Evolutionary conservation across 2,797 vertebrate genomes (phyloP), one percentile per base, ranked within the genome.

Genomic region (Eidolon dupreanum): DNA sequence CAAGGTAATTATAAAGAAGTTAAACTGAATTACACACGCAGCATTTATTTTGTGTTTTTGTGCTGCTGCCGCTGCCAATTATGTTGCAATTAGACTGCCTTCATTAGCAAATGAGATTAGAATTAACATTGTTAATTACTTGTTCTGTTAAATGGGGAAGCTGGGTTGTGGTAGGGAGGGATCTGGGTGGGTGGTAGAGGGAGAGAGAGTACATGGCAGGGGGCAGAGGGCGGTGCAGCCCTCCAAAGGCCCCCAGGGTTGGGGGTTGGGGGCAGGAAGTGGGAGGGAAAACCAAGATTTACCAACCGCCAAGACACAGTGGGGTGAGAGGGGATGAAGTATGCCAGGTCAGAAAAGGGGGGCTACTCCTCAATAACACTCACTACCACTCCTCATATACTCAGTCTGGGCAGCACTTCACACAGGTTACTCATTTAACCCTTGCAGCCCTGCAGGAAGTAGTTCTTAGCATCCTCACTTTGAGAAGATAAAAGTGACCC

Each of bases 31-130:
- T 98, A 98, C 97, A 97, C 96, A 97, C 94, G 61, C 97, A 97
- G 97, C 98, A 98, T 98, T 99, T 99, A 98, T 98, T 98, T 98
- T 98, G 98, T 98, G 98, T 98, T 98, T 98, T 97, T 97, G 98
- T 98, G 96, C 98, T 96, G 92, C 97, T 96, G 97, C 98, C 49
- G 70, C 97, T 98, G 98, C 98, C 98, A 99, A 98, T 99, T 99
- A 98, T 92, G 97, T 97, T 97, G 98, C 98, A 98, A 98, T 99
- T 98, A 98, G 98, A 96, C 98, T 97, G 98, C 98, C 98, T 99
- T 98, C 98, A 98, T 98, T 99, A 99, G 98, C 98, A 98, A 98
- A 98, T 98, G 98, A 98, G 98, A 98, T 99, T 98, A 98, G 98
- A 99, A 99, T 99, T 98, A 99, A 98, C 98, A 98, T 98, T 78